Base-by-base conservation (phyloP, 2,797 vertebrate species). In the Oryzias dopingdopingensis region DNA sequence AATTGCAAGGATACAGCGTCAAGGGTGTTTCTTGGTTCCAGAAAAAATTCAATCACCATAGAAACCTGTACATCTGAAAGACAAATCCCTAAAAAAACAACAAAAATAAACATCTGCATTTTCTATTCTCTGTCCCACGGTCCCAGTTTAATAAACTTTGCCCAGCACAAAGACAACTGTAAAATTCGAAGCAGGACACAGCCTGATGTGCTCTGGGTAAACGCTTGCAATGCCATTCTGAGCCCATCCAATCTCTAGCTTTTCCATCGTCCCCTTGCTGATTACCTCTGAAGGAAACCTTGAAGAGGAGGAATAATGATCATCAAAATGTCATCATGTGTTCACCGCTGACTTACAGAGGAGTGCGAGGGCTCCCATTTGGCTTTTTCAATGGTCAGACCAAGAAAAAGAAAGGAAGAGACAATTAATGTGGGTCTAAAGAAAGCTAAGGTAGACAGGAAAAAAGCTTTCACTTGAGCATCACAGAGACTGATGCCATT, bases 111-210 rank as follows among this genome's bases (percentile, higher is more conserved):
- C 78, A 84, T 77, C 80, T 87, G 85, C 48, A 72, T 74, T 82
- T 77, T 72, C 43, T 67, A 74, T 69, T 20, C n/a, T 47, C 29
- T 46, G 62, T 79, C 77, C 77, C 74, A 59, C 50, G 72, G 77
- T 76, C 74, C 77, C 72, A 72, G 62, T 77, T 79, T 80, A 83
- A 79, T 83, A 84, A 78, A 69, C 59, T 47, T 45, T 45, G 50
- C 50, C 59, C 59, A 57, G 55, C 54, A 67, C 59, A 52, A 74
- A 40, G 46, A 45, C 5, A 22, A 45, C 54, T 47, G 66, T 65
- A 59, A 76, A 67, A 54, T 59, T 70, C 59, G 58, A 70, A 77
- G 59, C 55, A 60, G 50, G 42, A 55, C 54, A 41, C 46, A 62
- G 61, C 69, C 79, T 46, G 50, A 56, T 51, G 52, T 67, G 56